A percentile compares a stretch with the other conserved stretches of the same genome.
Conservation (phyloP, 2,113 vertebrate species). For the Pelusios castaneus region DNA sequence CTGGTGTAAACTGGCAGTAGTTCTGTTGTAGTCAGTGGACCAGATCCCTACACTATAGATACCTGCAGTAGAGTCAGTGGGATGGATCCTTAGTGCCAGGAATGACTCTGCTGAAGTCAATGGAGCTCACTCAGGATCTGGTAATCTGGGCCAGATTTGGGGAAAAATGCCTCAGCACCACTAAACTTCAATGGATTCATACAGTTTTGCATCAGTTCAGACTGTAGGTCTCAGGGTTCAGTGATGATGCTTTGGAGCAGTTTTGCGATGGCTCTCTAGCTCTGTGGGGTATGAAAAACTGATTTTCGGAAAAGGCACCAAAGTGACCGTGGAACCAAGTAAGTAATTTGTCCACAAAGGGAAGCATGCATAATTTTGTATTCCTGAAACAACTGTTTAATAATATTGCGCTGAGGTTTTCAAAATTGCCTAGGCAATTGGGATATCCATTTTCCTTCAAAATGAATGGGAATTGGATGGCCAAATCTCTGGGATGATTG, state of each 20-base stretch:
- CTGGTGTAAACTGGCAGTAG: background rate
- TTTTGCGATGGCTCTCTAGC: background rate
- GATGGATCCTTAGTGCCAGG: background rate
- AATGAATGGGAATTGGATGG: background rate
- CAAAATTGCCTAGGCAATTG: background rate
- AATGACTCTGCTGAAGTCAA: background rate
- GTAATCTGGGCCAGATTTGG: background rate
- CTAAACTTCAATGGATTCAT: background rate
- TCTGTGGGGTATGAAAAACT: background rate
- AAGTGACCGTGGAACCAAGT: background rate
- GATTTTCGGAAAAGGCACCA: background rate
- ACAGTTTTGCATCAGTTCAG: background rate
- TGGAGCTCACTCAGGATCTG: background rate
- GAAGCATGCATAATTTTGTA: background rate
- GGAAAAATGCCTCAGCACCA: background rate
- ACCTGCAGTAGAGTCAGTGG: background rate
- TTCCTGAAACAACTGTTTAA: background rate
- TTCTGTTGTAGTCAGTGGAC: background rate
- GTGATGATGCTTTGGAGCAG: background rate
- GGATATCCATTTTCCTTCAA: background rate
- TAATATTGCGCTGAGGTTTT: background rate
- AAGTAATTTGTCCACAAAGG: background rate
- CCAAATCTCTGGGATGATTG: fast-evolving
- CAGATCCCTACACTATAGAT: background rate
- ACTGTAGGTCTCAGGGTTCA: background rate